These are phyloP conservation scores for Loripinus fragilis DNA, from an alignment of 2,888 invertebrate genomes.

Conservation along the genomic window DNA sequence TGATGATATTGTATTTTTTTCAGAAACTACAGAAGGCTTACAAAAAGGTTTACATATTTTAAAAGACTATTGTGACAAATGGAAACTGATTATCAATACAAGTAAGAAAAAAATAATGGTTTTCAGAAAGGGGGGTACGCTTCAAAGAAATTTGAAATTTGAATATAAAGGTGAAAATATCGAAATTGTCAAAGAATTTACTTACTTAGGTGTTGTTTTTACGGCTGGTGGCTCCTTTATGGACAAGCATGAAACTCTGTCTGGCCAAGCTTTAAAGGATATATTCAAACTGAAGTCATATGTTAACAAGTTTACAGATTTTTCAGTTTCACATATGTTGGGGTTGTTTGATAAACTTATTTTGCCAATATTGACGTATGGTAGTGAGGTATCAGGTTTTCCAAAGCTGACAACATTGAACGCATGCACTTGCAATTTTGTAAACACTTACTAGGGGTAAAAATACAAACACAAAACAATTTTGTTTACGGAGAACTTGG, in stretches of 20 bases:
- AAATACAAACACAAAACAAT: neutral
- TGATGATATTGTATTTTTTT: slow-evolving; percentile 4
- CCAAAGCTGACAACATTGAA: neutral
- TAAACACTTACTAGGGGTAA: neutral
- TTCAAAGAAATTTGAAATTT: neutral
- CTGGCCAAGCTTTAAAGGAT: neutral
- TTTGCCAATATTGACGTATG: neutral
- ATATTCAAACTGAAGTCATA: neutral
- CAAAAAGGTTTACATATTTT: neutral
- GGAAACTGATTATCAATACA: neutral
- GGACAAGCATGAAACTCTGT: neutral
- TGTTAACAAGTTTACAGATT: neutral
- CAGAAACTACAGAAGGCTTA: neutral
- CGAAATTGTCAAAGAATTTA: neutral
- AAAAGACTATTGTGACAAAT: neutral
- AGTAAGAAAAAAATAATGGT: neutral
- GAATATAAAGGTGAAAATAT: neutral
- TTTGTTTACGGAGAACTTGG: slow-evolving; percentile 4
- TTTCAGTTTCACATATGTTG: neutral
- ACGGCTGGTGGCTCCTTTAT: neutral
- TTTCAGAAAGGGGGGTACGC: neutral
- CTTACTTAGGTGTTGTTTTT: slow-evolving; percentile 5
- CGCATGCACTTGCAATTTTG: neutral
- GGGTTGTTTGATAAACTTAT: neutral
- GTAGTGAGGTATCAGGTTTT: neutral